These are phyloP conservation scores for Rhinophrynus dorsalis DNA, from an alignment of 2,797 vertebrate genomes.

Conservation along the genomic window DNA sequence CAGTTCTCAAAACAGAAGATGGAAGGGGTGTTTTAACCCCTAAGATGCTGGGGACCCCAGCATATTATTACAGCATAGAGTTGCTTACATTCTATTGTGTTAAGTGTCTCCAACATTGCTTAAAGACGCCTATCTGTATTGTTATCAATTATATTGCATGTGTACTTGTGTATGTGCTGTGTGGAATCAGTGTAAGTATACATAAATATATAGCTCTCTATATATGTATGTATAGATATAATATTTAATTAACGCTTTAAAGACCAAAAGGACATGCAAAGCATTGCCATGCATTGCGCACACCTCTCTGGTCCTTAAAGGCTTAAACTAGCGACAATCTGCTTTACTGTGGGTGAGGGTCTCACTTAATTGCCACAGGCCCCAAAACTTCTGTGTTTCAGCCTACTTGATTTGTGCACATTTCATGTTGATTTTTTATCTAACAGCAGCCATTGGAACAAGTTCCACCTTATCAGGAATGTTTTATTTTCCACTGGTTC, in stretches of 20 bases:
- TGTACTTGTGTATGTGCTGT: conserved; percentile 62
- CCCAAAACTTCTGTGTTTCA: conserved; percentile 16
- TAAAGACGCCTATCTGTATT: conserved; percentile 51
- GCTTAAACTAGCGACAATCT: conserved; percentile 45
- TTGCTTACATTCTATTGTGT: conserved; percentile 53
- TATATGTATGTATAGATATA: conserved; percentile 5
- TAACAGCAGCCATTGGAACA: too few species aligned
- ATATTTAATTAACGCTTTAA: conserved; percentile 25
- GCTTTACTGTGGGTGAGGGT: conserved; percentile 69
- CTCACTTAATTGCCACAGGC: conserved; percentile 63
- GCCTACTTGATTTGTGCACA: neutral
- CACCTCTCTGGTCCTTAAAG: too few species aligned
- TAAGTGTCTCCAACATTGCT: conserved; percentile 64
- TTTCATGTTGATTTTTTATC: too few species aligned
- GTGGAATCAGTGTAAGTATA: conserved; percentile 53
- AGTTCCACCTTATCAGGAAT: too few species aligned
- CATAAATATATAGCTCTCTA: conserved; percentile 52
- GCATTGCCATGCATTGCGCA: too few species aligned
- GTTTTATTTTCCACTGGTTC: too few species aligned
- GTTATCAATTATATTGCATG: conserved; percentile 73
- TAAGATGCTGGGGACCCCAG: conserved; percentile 31
- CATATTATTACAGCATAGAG: conserved; percentile 35
- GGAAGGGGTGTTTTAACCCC: conserved; percentile 27
- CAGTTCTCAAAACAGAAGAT: conserved; percentile 33
- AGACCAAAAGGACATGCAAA: too few species aligned